These are phyloP conservation scores for Oxyura jamaicensis DNA, from an alignment of 2,113 vertebrate species.

Conservation along the genomic window DNA sequence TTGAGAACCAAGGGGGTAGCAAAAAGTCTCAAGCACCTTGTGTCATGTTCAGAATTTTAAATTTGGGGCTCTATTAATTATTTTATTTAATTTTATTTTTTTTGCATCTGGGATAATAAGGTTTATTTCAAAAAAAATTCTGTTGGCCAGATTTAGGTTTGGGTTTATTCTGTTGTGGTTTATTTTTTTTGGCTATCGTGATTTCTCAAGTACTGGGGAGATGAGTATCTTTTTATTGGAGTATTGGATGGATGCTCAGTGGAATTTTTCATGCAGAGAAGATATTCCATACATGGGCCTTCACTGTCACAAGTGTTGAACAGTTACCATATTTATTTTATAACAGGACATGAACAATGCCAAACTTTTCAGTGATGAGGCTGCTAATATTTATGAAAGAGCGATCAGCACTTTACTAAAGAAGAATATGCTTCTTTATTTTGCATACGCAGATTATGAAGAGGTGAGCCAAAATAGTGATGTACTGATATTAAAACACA, in stretches of 20 bases:
- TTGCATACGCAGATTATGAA: constrained; percentile 98
- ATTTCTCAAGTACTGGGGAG: background rate
- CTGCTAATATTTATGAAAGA: constrained; percentile 98
- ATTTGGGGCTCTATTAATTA: background rate
- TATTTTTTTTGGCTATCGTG: background rate
- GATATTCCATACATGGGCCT: background rate
- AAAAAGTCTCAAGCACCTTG: background rate
- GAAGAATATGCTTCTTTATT: constrained; percentile 99
- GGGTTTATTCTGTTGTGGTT: background rate
- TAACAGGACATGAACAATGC: constrained; percentile 98
- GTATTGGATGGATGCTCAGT: background rate
- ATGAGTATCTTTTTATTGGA: background rate
- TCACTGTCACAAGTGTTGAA: constrained; percentile 27
- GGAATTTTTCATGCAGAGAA: background rate
- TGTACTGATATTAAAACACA: background rate
- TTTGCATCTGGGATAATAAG: background rate
- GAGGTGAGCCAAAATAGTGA: constrained; percentile 82
- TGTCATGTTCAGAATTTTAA: background rate
- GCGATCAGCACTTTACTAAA: constrained; percentile 97
- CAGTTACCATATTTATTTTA: constrained; percentile 28
- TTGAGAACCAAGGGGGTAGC: background rate
- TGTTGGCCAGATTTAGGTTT: background rate
- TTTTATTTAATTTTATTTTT: too few relatives aligned
- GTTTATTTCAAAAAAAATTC: background rate
- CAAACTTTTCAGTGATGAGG: constrained; percentile 98